phyloP scores from a whole-genome alignment of 2,888 invertebrate species.

The Thecocarcelia acutangulata region DNA sequence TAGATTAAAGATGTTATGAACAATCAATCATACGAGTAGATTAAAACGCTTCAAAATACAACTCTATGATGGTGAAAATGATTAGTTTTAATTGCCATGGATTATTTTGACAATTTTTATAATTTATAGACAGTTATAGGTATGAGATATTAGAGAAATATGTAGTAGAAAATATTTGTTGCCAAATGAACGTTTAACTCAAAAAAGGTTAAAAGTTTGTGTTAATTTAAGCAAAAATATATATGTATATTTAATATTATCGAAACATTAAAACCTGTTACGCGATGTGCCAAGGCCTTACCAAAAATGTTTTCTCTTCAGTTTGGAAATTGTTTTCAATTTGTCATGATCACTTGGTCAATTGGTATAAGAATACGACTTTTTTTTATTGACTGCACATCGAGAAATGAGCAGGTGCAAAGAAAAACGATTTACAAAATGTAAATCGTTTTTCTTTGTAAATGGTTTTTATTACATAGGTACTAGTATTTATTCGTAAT shows the following conservation, averaged over 20 bases:
- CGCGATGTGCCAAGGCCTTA: too few species aligned
- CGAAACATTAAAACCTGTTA: too few species aligned
- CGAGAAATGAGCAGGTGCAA: too few species aligned
- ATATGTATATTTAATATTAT: constrained; percentile 1
- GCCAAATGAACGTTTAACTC: constrained; percentile 1
- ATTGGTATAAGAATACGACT: too few species aligned
- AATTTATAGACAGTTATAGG: constrained; percentile 5
- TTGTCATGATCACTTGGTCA: too few species aligned
- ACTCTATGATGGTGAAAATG: constrained; percentile 7
- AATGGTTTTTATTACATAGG: too few species aligned
- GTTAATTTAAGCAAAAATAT: constrained; percentile 2
- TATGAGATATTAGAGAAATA: constrained; percentile 37
- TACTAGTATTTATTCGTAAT: too few species aligned
- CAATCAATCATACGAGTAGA: constrained; percentile 64
- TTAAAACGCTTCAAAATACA: not conserved
- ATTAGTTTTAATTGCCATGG: constrained; percentile 29
- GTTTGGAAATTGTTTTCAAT: too few species aligned
- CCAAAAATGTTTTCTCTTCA: too few species aligned
- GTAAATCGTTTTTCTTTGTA: too few species aligned
- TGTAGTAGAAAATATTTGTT: constrained; percentile 27
- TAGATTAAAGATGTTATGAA: constrained; percentile 68
- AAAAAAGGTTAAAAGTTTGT: constrained; percentile 19
- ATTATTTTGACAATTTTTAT: constrained; percentile 41
- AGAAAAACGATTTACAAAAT: too few species aligned
- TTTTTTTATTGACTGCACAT: too few species aligned